Percentiles rank a stretch among this genome's conserved stretches.
Conservation (phyloP, 1,140 invertebrate species). For the Agrilus planipennis region DNA sequence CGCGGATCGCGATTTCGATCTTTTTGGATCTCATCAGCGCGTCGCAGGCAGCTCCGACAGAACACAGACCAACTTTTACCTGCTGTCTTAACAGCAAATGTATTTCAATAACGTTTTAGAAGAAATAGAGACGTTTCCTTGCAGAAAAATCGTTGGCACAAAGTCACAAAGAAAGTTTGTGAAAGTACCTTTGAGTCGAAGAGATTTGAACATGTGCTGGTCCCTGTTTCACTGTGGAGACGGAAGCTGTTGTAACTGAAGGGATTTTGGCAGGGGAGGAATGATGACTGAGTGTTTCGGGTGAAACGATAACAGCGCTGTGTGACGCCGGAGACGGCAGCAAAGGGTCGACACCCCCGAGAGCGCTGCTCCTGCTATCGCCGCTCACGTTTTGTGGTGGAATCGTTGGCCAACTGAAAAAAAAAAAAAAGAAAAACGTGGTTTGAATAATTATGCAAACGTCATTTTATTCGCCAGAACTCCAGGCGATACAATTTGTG, state of each 20-base stretch:
- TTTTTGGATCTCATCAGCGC: no score
- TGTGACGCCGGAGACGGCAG: conserved; percentile 58
- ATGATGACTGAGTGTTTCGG: conserved; percentile 53
- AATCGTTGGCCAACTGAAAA: conserved; percentile 42
- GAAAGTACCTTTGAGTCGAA: conserved; percentile 12
- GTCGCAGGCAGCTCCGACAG: no score
- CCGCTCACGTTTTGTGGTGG: conserved; percentile 46
- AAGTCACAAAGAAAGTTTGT: no score
- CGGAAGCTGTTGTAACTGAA: conserved; percentile 12
- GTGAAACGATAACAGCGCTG: conserved; percentile 58
- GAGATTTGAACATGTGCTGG: conserved; percentile 25
- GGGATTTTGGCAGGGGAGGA: conserved; percentile 35
- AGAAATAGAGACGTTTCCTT: no score
- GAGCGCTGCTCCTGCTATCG: conserved; percentile 37
- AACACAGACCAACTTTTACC: no score
- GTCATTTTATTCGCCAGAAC: no score
- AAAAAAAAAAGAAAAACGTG: conserved; percentile 9
- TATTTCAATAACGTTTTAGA: no score
- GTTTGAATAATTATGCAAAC: no score
- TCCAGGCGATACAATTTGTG: no score
- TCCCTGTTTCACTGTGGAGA: conserved; percentile 2
- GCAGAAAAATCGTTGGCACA: no score
- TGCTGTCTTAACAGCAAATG: no score
- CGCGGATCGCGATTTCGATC: no score
- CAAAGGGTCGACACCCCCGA: conserved; percentile 28